Evolutionary conservation across 2,888 invertebrate species (phyloP).

Genomic region (Acleris laterana): DNA sequence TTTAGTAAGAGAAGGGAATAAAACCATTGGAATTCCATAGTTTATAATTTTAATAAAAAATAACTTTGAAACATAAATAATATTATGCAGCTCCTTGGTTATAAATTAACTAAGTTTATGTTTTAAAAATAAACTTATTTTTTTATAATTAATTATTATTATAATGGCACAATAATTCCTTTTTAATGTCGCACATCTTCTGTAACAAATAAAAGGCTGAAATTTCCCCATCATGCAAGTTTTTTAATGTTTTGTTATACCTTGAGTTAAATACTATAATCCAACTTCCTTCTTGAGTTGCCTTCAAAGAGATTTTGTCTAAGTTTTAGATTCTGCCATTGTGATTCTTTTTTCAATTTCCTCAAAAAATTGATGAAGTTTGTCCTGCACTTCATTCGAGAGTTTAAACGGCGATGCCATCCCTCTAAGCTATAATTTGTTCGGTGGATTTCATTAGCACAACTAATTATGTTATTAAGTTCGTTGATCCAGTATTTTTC

Average conservation of each 20-base stretch:
- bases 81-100: too few relatives aligned
- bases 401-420: slow-evolving; percentile 5
- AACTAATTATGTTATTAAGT: slow-evolving; percentile 36
- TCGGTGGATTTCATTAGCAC: slow-evolving; percentile 31
- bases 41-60: too few relatives aligned
- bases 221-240: not conserved
- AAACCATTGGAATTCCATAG: too few relatives aligned
- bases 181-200: too few relatives aligned
- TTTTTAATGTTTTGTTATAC: not conserved
- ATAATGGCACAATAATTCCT: too few relatives aligned
- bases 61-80: too few relatives aligned
- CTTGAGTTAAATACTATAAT: not conserved
- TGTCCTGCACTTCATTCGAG: not conserved
- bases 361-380: not conserved
- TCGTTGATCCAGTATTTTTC: slow-evolving; percentile 26
- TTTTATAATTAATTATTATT: too few relatives aligned
- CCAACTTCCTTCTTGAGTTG: not conserved
- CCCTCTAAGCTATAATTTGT: slow-evolving; percentile 34
- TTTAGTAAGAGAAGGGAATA: too few relatives aligned
- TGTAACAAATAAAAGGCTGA: not conserved
- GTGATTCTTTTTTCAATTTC: not conserved
- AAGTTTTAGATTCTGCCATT: not conserved
- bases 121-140: too few relatives aligned
- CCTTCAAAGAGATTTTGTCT: not conserved
- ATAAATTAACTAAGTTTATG: too few relatives aligned